phyloP scores from a whole-genome alignment of 2,888 invertebrate genomes.

The Melieria omissa region DNA sequence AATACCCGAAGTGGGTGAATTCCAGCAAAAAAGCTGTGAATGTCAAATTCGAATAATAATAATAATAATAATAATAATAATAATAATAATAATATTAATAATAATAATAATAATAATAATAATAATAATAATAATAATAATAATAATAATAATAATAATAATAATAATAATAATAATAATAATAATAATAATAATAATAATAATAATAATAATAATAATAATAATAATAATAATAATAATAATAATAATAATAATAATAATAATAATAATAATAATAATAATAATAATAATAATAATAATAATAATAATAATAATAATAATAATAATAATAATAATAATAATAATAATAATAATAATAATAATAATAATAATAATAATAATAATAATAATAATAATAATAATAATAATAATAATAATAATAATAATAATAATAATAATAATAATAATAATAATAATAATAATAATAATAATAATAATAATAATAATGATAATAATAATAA shows the following conservation, averaged over 20 bases:
- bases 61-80: conserved; percentile 4
- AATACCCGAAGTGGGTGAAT: too few relatives aligned
- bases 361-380: conserved; percentile 4
- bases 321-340: conserved; percentile 4
- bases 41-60: too few relatives aligned
- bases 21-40: too few relatives aligned
- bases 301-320: conserved; percentile 4
- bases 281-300: conserved; percentile 4
- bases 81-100: conserved; percentile 2
- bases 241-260: conserved; percentile 4
- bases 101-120: conserved; percentile 4
- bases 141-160: conserved; percentile 4
- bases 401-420: conserved; percentile 4
- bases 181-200: conserved; percentile 4
- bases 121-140: conserved; percentile 4
- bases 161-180: conserved; percentile 4
- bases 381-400: conserved; percentile 4
- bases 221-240: conserved; percentile 4
- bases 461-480: conserved; percentile 4
- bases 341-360: conserved; percentile 4
- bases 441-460: conserved; percentile 4
- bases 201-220: conserved; percentile 4
- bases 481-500: conserved; percentile 2
- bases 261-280: conserved; percentile 4
- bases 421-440: conserved; percentile 4